Base-by-base conservation (phyloP, 2,797 vertebrate genomes). In the Heteromormyrus szaboi region DNA sequence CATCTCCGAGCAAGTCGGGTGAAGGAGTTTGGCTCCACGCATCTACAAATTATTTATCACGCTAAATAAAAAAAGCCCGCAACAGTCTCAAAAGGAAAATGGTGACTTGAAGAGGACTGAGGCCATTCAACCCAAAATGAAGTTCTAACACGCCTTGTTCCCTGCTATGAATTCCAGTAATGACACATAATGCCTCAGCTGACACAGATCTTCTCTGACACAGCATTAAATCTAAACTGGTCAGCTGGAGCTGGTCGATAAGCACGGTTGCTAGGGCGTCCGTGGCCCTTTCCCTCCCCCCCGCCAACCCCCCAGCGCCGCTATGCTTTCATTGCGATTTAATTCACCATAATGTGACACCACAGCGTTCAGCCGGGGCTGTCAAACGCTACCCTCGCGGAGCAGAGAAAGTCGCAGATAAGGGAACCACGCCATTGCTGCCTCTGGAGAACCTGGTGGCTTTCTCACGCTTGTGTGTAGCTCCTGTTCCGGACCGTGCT, bases 291-390 rank as follows among this genome's bases (percentile, higher is more conserved):
- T 17, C 33, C 12, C 25, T 1, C 33, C 68, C 25, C 22, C 62
- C 33, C 12, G 0, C 72, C 3, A 44, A 17, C 14, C 33, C 37
- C 76, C 17, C 17, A 19, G 19, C 19, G 41, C 6, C 41, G 41
- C 76, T 22, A 46, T 19, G 76, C 76, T 44, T 46, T 46, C 76
- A 46, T 46, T 81, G 76, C 76, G 41, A 81, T 81, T 81, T 81
- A 81, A 81, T 81, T 81, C 76, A 46, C 76, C 76, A 46, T 81
- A 46, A 81, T 81, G 76, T 46, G 37, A 81, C 76, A 46, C 76
- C 19, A 0, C 1, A 41, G 76, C 7, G 76, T 22, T 81, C 76
- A 22, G 76, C 65, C 17, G 14, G 37, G 14, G 37, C 76, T 22
- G 17, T 46, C 37, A 46, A 46, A 81, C 19, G 12, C 29, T 72